Evolutionary conservation across 2,888 invertebrate genomes (phyloP).

Genomic region (Dynastes maya): DNA sequence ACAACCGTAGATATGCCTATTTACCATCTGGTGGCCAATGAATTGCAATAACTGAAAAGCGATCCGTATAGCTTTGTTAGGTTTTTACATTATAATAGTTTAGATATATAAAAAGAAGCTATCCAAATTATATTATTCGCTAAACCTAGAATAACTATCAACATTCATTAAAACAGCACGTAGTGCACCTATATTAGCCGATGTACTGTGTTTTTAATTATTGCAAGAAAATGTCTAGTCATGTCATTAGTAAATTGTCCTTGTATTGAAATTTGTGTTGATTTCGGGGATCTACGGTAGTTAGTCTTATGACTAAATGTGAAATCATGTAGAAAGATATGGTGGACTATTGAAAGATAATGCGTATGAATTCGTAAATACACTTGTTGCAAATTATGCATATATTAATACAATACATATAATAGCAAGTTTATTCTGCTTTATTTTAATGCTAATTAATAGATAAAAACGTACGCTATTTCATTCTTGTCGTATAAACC

Average conservation of each 20-base stretch:
- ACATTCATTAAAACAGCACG: neutral
- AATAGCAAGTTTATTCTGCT: too few relatives aligned
- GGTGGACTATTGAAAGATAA: neutral
- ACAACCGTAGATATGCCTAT: neutral
- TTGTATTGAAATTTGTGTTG: slow-evolving; percentile 19
- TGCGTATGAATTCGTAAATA: neutral
- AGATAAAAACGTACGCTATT: too few relatives aligned
- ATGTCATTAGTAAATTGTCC: slow-evolving; percentile 28
- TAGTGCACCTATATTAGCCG: neutral
- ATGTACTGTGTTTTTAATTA: slow-evolving; percentile 1
- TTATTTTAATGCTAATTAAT: too few relatives aligned
- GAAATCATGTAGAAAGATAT: neutral
- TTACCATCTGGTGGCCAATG: slow-evolving; percentile 6
- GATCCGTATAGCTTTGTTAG: neutral
- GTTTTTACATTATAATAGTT: neutral
- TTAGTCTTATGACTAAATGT: neutral
- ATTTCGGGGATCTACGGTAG: slow-evolving; percentile 28
- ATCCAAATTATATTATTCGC: neutral
- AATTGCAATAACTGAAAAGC: neutral
- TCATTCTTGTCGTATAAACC: too few relatives aligned
- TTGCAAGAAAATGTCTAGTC: slow-evolving; percentile 22
- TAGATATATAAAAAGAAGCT: neutral
- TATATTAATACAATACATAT: too few relatives aligned
- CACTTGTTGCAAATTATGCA: too few relatives aligned
- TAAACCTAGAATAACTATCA: neutral